phyloP scores from a whole-genome alignment of 2,888 invertebrate genomes.

The Xanthorhoe spadicearia region DNA sequence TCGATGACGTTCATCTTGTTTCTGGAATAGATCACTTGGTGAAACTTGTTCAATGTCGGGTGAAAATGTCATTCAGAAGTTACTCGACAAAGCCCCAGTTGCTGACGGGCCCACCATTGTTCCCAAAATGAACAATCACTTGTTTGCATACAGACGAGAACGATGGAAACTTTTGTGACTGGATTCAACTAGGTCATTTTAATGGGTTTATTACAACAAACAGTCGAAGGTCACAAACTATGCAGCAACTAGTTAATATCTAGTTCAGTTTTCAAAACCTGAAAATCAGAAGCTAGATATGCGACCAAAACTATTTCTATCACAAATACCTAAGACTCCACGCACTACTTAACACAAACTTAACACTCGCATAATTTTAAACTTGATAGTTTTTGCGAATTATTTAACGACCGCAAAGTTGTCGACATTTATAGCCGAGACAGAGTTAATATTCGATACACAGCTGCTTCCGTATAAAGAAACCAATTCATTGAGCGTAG shows the following conservation, averaged over 20 bases:
- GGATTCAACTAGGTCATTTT: conserved; percentile 43
- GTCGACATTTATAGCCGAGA: conserved; percentile 11
- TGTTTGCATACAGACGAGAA: conserved; percentile 41
- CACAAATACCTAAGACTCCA: too few relatives aligned
- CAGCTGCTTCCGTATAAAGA: conserved; percentile 42
- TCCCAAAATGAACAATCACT: conserved; percentile 51
- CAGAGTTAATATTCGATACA: conserved; percentile 43
- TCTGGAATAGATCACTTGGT: conserved; percentile 10
- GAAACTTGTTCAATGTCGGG: conserved; percentile 38
- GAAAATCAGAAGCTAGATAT: too few relatives aligned
- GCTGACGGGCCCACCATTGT: conserved; percentile 49
- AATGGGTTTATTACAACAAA: conserved; percentile 9
- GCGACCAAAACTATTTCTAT: too few relatives aligned
- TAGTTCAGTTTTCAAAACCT: too few relatives aligned
- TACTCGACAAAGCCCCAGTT: conserved; percentile 45
- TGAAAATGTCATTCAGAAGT: conserved; percentile 44
- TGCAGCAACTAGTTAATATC: too few relatives aligned
- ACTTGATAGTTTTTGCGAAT: neutral
- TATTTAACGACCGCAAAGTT: conserved; percentile 6
- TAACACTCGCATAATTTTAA: neutral
- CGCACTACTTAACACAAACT: too few relatives aligned
- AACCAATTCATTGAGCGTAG: conserved; percentile 48
- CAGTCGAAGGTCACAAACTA: conserved; percentile 7
- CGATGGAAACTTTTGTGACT: conserved; percentile 40
- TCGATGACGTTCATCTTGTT: neutral